Conservation (phyloP, 2,113 vertebrate genomes). For the Elephas maximus region DNA sequence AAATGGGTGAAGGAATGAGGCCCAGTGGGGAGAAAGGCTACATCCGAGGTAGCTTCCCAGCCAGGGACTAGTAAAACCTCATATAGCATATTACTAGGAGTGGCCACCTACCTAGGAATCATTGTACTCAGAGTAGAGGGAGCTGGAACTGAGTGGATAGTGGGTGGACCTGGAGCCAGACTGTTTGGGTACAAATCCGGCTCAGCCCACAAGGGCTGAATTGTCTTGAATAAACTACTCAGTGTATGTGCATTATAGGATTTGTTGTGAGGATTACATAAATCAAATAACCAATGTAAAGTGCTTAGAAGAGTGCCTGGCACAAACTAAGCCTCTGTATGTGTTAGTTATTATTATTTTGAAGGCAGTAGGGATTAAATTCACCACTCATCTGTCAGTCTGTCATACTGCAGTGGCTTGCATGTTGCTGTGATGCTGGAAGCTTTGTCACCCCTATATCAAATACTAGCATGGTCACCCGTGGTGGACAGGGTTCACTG, state of each 20-base stretch:
- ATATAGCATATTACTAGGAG: background rate
- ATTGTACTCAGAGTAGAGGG: background rate
- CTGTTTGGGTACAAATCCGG: background rate
- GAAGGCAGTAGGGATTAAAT: background rate
- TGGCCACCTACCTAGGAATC: background rate
- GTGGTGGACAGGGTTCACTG: too few species aligned
- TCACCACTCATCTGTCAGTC: background rate
- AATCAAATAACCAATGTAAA: background rate
- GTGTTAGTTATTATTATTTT: background rate
- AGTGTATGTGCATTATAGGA: background rate
- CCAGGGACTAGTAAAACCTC: background rate
- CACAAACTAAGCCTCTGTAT: background rate
- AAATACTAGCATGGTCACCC: too few species aligned
- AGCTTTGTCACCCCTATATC: too few species aligned
- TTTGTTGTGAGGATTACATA: background rate
- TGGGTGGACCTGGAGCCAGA: background rate
- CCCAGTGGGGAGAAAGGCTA: background rate
- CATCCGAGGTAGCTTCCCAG: background rate
- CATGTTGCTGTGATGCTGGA: too few species aligned
- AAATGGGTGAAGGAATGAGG: background rate
- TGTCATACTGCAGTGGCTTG: too few species aligned
- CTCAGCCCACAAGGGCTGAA: background rate
- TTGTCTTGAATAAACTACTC: background rate
- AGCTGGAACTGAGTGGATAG: background rate
- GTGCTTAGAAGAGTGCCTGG: background rate